These are phyloP conservation scores for Choloepus didactylus DNA, from an alignment of 2,797 vertebrate species.

Conservation along the genomic window DNA sequence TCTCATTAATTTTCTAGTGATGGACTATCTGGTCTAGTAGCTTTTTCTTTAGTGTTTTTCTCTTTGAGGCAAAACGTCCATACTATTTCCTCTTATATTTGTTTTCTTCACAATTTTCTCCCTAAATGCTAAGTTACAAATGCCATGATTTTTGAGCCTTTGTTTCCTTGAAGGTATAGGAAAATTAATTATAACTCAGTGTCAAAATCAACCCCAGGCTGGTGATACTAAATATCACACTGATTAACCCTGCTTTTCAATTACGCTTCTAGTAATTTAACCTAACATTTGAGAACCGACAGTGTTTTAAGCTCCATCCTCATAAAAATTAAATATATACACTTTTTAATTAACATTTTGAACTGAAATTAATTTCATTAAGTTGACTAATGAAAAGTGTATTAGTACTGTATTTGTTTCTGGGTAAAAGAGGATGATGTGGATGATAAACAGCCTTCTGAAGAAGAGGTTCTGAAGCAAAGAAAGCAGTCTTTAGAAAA, in stretches of 20 bases:
- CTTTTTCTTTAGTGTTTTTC: conserved; percentile 61
- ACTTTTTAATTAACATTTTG: conserved; percentile 74
- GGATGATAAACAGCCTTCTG: conserved; percentile 57
- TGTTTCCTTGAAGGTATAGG: conserved; percentile 65
- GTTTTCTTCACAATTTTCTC: conserved; percentile 43
- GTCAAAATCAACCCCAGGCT: conserved; percentile 46
- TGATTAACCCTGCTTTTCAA: conserved; percentile 63
- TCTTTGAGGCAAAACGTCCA: conserved; percentile 53
- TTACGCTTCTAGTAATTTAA: conserved; percentile 61
- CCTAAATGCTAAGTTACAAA: conserved; percentile 32
- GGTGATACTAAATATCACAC: conserved; percentile 62
- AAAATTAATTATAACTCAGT: conserved; percentile 67
- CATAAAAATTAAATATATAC: conserved; percentile 61
- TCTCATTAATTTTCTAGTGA: conserved; percentile 61
- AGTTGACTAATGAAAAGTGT: conserved; percentile 70
- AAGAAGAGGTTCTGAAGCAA: conserved; percentile 73
- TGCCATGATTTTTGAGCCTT: conserved; percentile 46
- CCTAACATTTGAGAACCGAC: conserved; percentile 45
- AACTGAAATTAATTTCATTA: conserved; percentile 74
- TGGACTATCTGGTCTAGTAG: conserved; percentile 57
- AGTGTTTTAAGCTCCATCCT: conserved; percentile 41
- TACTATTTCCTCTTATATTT: conserved; percentile 45
- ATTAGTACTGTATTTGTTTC: conserved; percentile 54
- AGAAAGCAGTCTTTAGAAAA: conserved; percentile 71
- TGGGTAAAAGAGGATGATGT: conserved; percentile 59